A percentile compares a stretch with the other conserved stretches of the same genome.
Conservation (phyloP, 2,888 invertebrate species). For the Sycophila texana region DNA sequence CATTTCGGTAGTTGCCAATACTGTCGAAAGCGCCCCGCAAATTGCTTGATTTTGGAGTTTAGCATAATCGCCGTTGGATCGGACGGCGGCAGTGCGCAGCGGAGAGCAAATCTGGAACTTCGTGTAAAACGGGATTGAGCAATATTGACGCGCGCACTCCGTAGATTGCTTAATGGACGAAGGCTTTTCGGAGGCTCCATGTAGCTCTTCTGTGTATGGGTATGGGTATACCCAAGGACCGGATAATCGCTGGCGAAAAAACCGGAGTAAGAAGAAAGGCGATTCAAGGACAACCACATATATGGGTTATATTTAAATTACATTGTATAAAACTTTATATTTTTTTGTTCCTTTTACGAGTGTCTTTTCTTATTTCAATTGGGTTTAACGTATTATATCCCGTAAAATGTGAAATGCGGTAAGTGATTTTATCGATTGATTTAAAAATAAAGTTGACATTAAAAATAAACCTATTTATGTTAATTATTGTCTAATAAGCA, state of each 20-base stretch:
- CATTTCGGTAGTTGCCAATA: too few species aligned
- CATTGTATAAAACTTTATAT: not conserved
- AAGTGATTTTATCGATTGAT: too few species aligned
- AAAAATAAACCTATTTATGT: too few species aligned
- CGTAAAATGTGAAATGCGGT: too few species aligned
- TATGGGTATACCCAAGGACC: conserved; percentile 2
- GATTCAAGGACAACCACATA: conserved; percentile 34
- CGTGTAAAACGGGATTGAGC: conserved; percentile 5
- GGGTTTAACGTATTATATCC: too few species aligned
- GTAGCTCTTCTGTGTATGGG: not conserved
- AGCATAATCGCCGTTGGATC: too few species aligned
- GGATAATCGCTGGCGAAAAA: conserved; percentile 11
- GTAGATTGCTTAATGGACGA: conserved; percentile 19
- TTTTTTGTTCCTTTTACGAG: not conserved
- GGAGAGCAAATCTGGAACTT: conserved; percentile 29
- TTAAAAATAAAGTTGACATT: too few species aligned
- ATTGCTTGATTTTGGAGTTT: too few species aligned
- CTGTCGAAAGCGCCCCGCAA: too few species aligned
- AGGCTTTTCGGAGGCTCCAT: conserved; percentile 7
- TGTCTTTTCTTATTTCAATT: not conserved
- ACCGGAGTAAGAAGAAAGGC: conserved; percentile 21
- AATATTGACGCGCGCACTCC: conserved; percentile 20
- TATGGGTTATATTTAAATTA: conserved; percentile 7
- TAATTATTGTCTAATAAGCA: too few species aligned
- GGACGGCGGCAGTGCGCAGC: too few species aligned